phyloP scores from a whole-genome alignment of 2,113 vertebrate genomes.

The Chaenogobius annularis region DNA sequence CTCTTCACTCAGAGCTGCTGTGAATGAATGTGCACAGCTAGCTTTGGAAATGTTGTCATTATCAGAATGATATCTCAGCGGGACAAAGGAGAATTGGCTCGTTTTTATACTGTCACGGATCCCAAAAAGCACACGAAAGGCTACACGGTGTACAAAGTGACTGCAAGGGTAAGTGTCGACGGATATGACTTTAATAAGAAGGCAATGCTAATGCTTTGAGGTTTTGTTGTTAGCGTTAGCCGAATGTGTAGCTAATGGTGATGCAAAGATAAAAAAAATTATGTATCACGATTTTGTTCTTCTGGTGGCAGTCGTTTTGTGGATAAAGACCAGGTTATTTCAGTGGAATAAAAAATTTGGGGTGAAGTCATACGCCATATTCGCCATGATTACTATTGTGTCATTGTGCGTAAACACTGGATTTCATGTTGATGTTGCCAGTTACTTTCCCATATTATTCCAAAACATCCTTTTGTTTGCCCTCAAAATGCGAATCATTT shows the following conservation, averaged over 20 bases:
- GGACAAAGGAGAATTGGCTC: slow-evolving; percentile 88
- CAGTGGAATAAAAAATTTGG: not conserved
- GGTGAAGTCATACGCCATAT: not conserved
- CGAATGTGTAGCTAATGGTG: slow-evolving; percentile 23
- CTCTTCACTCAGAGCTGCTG: slow-evolving; percentile 2
- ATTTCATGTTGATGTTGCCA: not conserved
- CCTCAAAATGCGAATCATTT: not conserved
- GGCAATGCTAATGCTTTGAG: slow-evolving; percentile 35
- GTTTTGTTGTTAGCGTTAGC: slow-evolving; percentile 37
- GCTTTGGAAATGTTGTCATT: slow-evolving; percentile 68
- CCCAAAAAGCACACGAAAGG: slow-evolving; percentile 89
- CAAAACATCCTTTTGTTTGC: not conserved
- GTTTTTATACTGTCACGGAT: slow-evolving; percentile 97
- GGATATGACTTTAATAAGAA: not conserved
- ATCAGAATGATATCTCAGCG: slow-evolving; percentile 88
- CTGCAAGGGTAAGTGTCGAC: slow-evolving; percentile 86
- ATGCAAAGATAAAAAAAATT: slow-evolving; percentile 27
- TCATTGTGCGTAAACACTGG: not conserved
- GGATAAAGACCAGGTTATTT: not conserved
- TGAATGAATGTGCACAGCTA: slow-evolving; percentile 58
- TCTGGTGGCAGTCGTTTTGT: not conserved
- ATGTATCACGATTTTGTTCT: not conserved
- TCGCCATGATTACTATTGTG: not conserved
- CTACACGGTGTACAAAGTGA: slow-evolving; percentile 96
- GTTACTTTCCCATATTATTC: not conserved